These are phyloP conservation scores for Platyrinchus mystaceus DNA, from an alignment of 2,797 vertebrate species.

Conservation along the genomic window DNA sequence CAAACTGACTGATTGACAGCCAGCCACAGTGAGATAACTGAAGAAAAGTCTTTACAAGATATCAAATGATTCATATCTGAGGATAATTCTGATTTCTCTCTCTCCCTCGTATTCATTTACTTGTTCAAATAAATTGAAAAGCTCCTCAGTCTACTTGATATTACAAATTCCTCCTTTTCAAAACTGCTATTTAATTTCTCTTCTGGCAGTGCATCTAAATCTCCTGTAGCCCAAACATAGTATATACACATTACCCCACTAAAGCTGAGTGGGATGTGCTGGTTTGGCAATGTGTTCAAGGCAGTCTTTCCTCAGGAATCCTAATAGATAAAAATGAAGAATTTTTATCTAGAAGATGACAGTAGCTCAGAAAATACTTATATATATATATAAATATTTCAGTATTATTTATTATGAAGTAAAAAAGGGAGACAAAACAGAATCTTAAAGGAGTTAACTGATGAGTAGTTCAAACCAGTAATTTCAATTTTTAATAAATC, in stretches of 20 bases:
- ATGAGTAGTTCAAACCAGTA: neutral
- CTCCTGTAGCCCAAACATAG: neutral
- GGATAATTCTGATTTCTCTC: neutral
- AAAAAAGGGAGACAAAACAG: neutral
- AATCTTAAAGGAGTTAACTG: neutral
- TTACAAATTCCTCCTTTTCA: neutral
- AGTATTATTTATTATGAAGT: too few species aligned
- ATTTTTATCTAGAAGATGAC: neutral
- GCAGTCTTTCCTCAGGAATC: neutral
- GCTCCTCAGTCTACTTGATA: neutral
- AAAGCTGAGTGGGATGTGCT: neutral
- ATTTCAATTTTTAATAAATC: neutral
- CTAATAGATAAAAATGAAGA: neutral
- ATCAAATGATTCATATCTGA: neutral
- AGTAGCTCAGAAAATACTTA: neutral
- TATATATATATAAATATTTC: neutral
- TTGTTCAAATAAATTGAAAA: constrained; percentile 15
- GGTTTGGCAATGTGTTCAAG: neutral
- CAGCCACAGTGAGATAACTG: neutral
- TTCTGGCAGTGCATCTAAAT: neutral
- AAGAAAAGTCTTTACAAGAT: neutral
- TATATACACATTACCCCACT: neutral
- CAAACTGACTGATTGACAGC: neutral
- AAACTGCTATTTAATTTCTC: neutral
- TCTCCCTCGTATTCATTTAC: neutral